phyloP scores from a whole-genome alignment of 2,113 vertebrate species.

The Chelonoidis abingdonii region DNA sequence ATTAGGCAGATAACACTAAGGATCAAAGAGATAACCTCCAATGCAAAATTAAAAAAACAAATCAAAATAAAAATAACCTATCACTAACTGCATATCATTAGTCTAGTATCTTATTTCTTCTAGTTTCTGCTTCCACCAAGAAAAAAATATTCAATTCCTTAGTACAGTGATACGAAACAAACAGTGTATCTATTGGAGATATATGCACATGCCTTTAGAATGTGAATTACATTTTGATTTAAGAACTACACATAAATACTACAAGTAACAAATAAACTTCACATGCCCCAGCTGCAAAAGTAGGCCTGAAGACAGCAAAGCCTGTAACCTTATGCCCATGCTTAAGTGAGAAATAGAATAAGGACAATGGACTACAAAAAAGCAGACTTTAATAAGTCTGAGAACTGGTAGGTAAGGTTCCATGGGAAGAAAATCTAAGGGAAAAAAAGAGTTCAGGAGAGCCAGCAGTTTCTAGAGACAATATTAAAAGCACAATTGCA shows the following conservation, averaged over 20 bases:
- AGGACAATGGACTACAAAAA: background rate
- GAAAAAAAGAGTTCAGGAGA: background rate
- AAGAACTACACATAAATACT: background rate
- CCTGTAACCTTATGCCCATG: background rate
- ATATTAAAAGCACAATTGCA: background rate
- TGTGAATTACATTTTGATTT: background rate
- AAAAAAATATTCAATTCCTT: background rate
- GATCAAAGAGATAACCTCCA: background rate
- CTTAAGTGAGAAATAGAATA: background rate
- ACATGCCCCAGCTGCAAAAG: background rate
- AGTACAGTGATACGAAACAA: background rate
- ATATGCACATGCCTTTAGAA: background rate
- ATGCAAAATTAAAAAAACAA: background rate
- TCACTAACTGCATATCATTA: background rate
- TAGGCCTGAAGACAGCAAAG: background rate
- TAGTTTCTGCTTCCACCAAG: background rate
- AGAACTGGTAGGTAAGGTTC: background rate
- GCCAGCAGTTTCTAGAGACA: background rate
- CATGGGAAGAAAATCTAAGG: background rate
- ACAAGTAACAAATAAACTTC: background rate
- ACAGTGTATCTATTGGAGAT: background rate
- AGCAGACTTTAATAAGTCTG: background rate
- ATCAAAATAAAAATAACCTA: background rate
- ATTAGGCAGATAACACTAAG: background rate
- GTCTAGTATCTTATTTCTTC: background rate